phyloP scores from a whole-genome alignment of 1,140 invertebrate genomes.

The Drosophila carrolli region DNA sequence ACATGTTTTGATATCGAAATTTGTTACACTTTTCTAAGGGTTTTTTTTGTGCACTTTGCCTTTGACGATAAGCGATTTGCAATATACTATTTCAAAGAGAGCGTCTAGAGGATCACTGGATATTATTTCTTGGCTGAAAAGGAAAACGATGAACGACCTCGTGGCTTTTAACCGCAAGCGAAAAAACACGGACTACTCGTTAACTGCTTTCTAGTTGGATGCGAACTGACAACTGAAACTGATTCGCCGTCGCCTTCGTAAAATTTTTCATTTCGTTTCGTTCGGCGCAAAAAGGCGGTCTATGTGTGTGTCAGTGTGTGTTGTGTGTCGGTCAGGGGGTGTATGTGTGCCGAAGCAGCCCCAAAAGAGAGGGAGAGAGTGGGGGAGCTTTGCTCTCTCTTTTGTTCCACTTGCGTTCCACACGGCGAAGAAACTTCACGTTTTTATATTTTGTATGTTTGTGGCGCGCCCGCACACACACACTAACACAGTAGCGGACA shows the following conservation, averaged over 20 bases:
- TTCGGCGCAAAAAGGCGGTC: constrained; percentile 52
- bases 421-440: constrained; percentile 24
- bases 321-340: neutral
- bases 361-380: constrained; percentile 6
- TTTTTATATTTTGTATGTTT: constrained; percentile 2
- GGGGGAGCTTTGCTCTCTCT: constrained; percentile 21
- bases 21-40: no score
- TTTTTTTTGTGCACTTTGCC: no score
- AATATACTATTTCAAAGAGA: constrained; percentile 1
- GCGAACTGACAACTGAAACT: constrained; percentile 84
- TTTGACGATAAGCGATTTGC: neutral
- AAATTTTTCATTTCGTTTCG: constrained; percentile 25
- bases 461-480: constrained; percentile 13
- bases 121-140: constrained; percentile 9
- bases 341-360: constrained; percentile 37
- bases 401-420: constrained; percentile 31
- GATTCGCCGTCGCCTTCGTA: constrained; percentile 66
- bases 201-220: constrained; percentile 84
- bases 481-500: constrained; percentile 20
- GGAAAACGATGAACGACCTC: constrained; percentile 78
- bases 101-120: neutral
- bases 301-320: constrained; percentile 11
- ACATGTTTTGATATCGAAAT: constrained; percentile 42
- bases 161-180: constrained; percentile 84
- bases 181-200: constrained; percentile 75